phyloP scores from a whole-genome alignment of 30 jellyfish, hydroid and myxozoan genomes.

The Morbakka virulenta region DNA sequence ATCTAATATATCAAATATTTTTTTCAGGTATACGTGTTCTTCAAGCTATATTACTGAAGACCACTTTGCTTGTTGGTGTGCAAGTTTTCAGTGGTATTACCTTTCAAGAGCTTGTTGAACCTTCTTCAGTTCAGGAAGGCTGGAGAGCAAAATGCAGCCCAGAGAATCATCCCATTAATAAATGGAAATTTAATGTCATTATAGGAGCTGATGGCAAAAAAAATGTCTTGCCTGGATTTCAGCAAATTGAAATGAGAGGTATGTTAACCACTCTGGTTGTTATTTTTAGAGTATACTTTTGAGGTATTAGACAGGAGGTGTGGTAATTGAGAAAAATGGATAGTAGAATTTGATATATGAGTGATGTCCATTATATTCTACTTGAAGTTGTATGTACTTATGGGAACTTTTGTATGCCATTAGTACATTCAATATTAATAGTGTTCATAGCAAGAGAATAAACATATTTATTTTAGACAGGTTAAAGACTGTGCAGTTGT shows the following conservation, averaged over 20 bases:
- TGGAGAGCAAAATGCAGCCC: conserved; percentile 86
- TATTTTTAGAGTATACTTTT: too few relatives aligned
- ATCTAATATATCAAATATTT: too few relatives aligned
- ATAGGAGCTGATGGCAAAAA: conserved; percentile 98
- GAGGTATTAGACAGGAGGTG: too few relatives aligned
- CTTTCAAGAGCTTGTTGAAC: conserved; percentile 79
- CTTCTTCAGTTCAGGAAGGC: conserved; percentile 49
- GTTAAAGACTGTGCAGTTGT: too few relatives aligned
- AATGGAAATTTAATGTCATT: conserved; percentile 64
- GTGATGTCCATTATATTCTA: too few relatives aligned
- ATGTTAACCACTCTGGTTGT: not conserved
- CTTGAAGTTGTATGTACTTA: too few relatives aligned
- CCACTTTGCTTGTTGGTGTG: conserved; percentile 85
- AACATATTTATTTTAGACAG: too few relatives aligned
- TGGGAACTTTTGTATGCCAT: too few relatives aligned
- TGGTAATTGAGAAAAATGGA: too few relatives aligned
- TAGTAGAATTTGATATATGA: too few relatives aligned
- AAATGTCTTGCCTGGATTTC: conserved; percentile 97
- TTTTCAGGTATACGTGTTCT: conserved; percentile 76
- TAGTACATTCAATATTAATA: too few relatives aligned
- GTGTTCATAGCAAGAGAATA: too few relatives aligned
- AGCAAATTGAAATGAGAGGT: conserved; percentile 97
- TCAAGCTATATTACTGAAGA: conserved; percentile 71
- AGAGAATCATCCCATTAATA: conserved; percentile 51
- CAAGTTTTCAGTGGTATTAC: conserved; percentile 66